Evolutionary conservation across 2,797 vertebrate species (phyloP).

Genomic region (Thalassophryne amazonica): DNA sequence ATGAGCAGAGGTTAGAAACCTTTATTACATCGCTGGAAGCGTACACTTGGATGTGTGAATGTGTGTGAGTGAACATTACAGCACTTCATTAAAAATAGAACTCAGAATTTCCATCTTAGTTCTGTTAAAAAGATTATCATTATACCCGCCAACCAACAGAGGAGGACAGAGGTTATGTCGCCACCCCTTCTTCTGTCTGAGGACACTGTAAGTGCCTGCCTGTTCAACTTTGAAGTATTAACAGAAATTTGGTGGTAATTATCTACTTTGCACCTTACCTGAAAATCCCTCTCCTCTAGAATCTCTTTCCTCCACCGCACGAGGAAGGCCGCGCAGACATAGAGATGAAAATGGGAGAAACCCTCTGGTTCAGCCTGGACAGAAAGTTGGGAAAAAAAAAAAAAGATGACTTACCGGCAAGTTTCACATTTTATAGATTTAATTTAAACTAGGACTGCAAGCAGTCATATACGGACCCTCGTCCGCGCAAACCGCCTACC

Average conservation of each 20-base stretch:
- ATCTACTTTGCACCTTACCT: constrained; percentile 77
- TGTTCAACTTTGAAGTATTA: neutral
- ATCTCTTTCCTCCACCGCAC: constrained; percentile 95
- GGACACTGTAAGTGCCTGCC: neutral
- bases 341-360: constrained; percentile 97
- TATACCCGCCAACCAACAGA: too few relatives aligned
- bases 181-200: neutral
- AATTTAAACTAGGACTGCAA: neutral
- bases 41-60: constrained; percentile 3
- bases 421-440: constrained; percentile 10
- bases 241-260: neutral
- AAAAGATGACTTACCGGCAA: constrained; percentile 1
- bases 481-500: too few relatives aligned
- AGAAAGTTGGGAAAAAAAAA: constrained; percentile 13
- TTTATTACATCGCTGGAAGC: constrained; percentile 36
- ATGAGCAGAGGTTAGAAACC: constrained; percentile 38
- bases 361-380: constrained; percentile 94
- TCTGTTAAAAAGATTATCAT: neutral
- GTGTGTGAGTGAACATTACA: too few relatives aligned
- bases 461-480: too few relatives aligned
- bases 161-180: too few relatives aligned
- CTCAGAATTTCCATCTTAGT: too few relatives aligned
- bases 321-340: constrained; percentile 96
- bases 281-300: constrained; percentile 93
- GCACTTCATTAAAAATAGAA: neutral